Conservation (phyloP, 1,140 invertebrate species). For the Coenobita brevimanus region DNA sequence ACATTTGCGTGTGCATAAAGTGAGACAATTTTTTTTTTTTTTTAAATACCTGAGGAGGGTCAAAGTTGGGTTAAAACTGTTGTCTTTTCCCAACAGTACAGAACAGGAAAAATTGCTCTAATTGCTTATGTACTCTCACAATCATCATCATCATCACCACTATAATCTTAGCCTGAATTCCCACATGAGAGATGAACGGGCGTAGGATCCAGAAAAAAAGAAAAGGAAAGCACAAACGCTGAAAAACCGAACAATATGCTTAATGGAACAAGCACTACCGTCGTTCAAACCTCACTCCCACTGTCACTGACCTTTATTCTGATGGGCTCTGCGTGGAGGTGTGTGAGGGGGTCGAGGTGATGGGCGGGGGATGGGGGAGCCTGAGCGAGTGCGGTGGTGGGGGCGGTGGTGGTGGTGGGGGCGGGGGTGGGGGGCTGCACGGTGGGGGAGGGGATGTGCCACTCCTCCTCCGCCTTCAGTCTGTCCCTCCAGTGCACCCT, state of each 20-base stretch:
- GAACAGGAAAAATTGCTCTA: background rate
- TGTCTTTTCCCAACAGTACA: no score
- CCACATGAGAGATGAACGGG: no score
- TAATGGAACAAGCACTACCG: background rate
- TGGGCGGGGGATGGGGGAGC: constrained; percentile 10
- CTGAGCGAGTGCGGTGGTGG: background rate
- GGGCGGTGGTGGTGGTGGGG: constrained; percentile 12
- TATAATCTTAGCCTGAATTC: background rate
- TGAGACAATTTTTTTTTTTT: no score
- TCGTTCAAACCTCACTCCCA: no score
- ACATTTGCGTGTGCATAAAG: no score
- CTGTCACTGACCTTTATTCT: constrained; percentile 80
- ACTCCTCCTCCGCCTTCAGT: constrained; percentile 58
- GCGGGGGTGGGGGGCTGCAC: constrained; percentile 57
- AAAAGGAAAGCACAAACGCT: no score
- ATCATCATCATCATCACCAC: background rate
- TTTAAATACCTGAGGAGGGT: no score
- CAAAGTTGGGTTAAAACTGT: no score
- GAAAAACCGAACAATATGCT: no score
- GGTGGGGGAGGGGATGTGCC: constrained; percentile 48
- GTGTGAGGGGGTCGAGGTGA: constrained; percentile 43
- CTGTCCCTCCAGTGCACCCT: constrained; percentile 63
- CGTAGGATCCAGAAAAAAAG: no score
- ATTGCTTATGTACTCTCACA: background rate
- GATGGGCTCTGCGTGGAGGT: constrained; percentile 74